Percentiles rank a stretch among this genome's conserved stretches.
Evolutionary conservation across 2,113 vertebrate species (phyloP).

Genomic region (Pedetes capensis): DNA sequence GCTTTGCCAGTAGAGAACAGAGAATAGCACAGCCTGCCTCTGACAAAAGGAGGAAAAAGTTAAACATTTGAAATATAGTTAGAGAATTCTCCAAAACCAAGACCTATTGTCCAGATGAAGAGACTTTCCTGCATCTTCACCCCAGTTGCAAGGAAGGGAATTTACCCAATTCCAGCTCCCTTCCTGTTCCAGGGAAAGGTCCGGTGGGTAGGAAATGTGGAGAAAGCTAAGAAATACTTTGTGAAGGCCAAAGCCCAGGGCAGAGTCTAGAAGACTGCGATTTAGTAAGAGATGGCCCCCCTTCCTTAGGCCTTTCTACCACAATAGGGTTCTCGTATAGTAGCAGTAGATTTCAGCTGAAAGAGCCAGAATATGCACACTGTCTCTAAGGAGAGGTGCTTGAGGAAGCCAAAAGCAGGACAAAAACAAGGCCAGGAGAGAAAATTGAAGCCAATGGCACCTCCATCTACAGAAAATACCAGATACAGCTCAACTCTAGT

Average conservation of each 20-base stretch:
- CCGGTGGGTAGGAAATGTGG: rapidly evolving
- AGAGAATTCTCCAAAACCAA: not conserved
- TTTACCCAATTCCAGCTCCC: not conserved
- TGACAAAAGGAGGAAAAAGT: not conserved
- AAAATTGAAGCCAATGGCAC: not conserved
- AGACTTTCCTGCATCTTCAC: not conserved
- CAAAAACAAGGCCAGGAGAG: not conserved
- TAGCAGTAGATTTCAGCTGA: not conserved
- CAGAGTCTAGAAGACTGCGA: not conserved
- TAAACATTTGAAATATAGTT: not conserved
- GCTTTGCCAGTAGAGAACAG: not conserved
- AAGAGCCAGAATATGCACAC: not conserved
- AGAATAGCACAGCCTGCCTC: not conserved
- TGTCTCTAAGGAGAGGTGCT: not conserved
- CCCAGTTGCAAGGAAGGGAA: not conserved
- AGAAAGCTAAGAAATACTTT: not conserved
- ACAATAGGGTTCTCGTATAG: not conserved
- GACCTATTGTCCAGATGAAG: not conserved
- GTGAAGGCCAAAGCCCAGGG: not conserved
- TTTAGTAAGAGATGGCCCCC: not conserved
- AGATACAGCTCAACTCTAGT: not conserved
- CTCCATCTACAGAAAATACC: not conserved
- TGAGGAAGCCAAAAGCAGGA: not conserved
- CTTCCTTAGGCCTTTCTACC: not conserved
- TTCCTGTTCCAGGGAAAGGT: not conserved